Percentiles rank a stretch among this genome's conserved stretches.
Evolutionary conservation across 53 echinoderm and acorn worm genomes (phyloP).

Genomic region (Holothuria leucospilota): DNA sequence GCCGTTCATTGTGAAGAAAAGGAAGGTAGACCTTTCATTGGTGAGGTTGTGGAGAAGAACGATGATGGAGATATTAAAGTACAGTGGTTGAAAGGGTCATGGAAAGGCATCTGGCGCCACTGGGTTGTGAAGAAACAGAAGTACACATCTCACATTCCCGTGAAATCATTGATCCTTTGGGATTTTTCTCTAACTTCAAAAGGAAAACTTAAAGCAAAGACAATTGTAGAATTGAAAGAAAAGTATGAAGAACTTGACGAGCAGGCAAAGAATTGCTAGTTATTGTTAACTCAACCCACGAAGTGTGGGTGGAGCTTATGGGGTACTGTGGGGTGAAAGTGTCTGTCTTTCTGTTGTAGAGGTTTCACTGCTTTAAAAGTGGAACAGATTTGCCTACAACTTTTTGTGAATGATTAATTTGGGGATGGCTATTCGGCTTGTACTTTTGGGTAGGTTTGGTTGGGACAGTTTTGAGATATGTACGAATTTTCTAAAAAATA

Average conservation of each 20-base stretch:
- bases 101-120: conserved; percentile 32
- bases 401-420: too few relatives aligned
- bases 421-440: too few relatives aligned
- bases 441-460: too few relatives aligned
- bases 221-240: conserved; percentile 13
- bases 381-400: too few relatives aligned
- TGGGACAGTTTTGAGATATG: too few relatives aligned
- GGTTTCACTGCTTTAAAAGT: too few relatives aligned
- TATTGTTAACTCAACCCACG: too few relatives aligned
- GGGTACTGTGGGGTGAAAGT: too few relatives aligned
- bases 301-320: too few relatives aligned
- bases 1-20: conserved; percentile 28
- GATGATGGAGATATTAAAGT: not conserved
- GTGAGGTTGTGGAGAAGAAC: not conserved
- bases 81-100: not conserved
- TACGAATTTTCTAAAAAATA: too few relatives aligned
- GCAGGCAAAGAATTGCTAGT: too few relatives aligned
- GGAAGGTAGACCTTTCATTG: conserved; percentile 35
- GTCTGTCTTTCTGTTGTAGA: too few relatives aligned
- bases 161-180: conserved; percentile 10
- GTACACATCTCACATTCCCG: conserved; percentile 1
- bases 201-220: conserved; percentile 17
- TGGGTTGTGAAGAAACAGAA: conserved; percentile 1
- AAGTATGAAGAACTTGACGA: conserved; percentile 9
- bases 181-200: conserved; percentile 2